Evolutionary conservation across 2,888 invertebrate species (phyloP).

Genomic region (Baccha elongata): DNA sequence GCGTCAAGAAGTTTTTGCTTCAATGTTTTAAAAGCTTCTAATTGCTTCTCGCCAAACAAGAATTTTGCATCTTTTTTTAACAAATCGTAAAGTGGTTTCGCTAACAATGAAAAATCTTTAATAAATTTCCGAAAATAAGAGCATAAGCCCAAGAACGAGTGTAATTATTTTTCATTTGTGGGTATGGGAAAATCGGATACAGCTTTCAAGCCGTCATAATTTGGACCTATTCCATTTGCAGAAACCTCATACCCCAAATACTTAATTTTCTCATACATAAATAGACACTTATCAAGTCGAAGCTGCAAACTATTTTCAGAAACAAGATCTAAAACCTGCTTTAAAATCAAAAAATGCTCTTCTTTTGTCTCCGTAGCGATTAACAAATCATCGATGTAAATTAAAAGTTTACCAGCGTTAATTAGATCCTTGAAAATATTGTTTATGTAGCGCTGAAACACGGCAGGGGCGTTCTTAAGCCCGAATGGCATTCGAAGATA

Average conservation of each 20-base stretch:
- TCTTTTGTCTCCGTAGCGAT: neutral
- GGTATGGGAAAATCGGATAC: neutral
- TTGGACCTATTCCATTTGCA: neutral
- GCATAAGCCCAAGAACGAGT: neutral
- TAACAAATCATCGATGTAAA: constrained; percentile 3
- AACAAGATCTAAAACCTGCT: neutral
- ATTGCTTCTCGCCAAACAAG: neutral
- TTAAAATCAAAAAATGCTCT: neutral
- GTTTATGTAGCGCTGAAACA: neutral
- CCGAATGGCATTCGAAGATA: neutral
- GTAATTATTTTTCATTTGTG: neutral
- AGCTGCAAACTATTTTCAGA: neutral
- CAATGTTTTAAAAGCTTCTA: neutral
- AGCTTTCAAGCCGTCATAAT: neutral
- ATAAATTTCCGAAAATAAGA: neutral
- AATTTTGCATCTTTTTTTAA: neutral
- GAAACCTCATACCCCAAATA: too few species aligned
- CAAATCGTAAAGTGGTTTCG: neutral
- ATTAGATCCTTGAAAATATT: constrained; percentile 8
- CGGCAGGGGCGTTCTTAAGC: neutral
- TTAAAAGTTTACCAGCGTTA: neutral
- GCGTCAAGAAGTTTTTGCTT: neutral
- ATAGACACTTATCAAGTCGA: neutral
- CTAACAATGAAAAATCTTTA: neutral
- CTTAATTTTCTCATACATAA: neutral